phyloP scores from a whole-genome alignment of 2,113 vertebrate species.

The Herpetotheres cachinnans region DNA sequence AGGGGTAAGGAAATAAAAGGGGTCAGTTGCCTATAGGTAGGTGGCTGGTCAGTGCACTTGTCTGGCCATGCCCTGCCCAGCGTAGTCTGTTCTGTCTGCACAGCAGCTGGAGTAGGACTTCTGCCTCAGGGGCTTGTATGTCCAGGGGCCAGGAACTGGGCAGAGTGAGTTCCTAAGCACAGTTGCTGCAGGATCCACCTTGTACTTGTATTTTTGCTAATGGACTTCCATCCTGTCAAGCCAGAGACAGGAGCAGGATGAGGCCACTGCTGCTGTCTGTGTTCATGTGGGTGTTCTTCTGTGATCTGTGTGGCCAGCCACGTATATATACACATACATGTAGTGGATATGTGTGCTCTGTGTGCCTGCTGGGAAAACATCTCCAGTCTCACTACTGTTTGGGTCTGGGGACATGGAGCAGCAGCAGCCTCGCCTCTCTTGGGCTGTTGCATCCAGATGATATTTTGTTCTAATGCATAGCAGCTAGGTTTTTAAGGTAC shows the following conservation, averaged over 20 bases:
- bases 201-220: not conserved
- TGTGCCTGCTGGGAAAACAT: not conserved
- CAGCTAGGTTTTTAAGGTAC: not conserved
- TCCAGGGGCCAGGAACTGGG: not conserved
- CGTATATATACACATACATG: rapidly evolving
- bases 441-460: not conserved
- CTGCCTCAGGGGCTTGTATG: not conserved
- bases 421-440: not conserved
- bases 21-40: not conserved
- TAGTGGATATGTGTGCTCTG: no score
- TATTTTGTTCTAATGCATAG: rapidly evolving
- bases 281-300: not conserved
- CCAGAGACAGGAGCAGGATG: not conserved
- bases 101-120: not conserved
- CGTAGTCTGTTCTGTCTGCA: not conserved
- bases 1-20: not conserved
- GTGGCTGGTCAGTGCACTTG: not conserved
- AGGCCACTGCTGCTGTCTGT: not conserved
- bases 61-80: not conserved
- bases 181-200: not conserved
- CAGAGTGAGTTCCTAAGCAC: not conserved
- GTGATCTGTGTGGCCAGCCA: not conserved
- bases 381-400: not conserved
- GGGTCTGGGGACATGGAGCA: not conserved
- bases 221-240: not conserved